Evolutionary conservation across 23 tunicate genomes (phyloP).

Genomic region (Oikopleura dioica): DNA sequence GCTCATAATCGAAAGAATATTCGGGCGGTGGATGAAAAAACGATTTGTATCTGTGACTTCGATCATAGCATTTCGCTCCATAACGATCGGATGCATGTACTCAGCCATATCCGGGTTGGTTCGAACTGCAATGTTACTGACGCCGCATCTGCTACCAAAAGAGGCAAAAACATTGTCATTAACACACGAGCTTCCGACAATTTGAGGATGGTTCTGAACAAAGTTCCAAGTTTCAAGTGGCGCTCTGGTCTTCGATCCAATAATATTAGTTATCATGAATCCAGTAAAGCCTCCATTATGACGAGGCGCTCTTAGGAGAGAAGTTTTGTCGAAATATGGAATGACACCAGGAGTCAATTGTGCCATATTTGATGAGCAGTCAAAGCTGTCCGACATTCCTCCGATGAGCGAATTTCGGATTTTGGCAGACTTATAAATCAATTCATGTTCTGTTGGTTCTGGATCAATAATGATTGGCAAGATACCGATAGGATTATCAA

Average conservation of each 20-base stretch:
- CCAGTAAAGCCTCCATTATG: neutral
- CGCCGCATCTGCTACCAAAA: neutral
- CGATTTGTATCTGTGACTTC: neutral
- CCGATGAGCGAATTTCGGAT: neutral
- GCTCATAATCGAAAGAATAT: neutral
- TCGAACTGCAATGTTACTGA: neutral
- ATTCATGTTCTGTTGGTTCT: neutral
- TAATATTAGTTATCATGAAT: neutral
- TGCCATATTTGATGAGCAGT: neutral
- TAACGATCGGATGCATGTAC: neutral
- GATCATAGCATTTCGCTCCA: conserved; percentile 2
- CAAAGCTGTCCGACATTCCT: neutral
- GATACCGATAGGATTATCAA: neutral
- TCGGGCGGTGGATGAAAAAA: neutral
- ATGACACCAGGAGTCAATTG: too few relatives aligned
- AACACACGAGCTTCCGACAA: neutral
- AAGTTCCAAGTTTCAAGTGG: neutral
- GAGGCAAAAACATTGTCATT: neutral
- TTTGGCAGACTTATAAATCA: neutral
- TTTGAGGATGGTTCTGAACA: neutral
- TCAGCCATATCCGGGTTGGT: neutral
- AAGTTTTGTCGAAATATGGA: neutral
- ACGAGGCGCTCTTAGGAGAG: neutral
- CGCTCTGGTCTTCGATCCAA: neutral
- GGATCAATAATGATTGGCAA: neutral